Conservation (phyloP, 1,140 invertebrate species). For the Atopsyche davidsoni region DNA sequence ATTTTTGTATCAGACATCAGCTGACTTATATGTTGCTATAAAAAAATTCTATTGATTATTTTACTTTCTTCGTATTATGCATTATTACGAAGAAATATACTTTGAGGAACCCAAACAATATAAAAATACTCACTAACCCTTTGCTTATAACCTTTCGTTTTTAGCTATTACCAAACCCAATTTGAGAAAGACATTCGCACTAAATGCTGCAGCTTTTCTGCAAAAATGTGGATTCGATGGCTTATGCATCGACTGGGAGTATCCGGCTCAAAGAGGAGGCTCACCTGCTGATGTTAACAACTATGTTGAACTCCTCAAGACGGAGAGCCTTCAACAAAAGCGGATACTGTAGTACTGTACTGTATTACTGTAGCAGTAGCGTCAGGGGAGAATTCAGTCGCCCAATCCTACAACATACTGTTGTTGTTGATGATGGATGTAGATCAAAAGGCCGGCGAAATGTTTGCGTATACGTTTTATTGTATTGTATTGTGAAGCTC, state of each 20-base stretch:
- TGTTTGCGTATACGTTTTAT: too few species aligned
- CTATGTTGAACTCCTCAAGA: conserved; percentile 49
- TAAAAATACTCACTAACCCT: too few species aligned
- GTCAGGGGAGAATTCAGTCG: conserved; percentile 46
- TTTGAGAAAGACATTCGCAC: conserved; percentile 63
- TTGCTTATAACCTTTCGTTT: too few species aligned
- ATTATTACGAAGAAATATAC: too few species aligned
- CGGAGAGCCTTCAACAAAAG: conserved; percentile 50
- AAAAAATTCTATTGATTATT: too few species aligned
- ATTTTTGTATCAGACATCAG: too few species aligned
- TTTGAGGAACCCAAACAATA: too few species aligned
- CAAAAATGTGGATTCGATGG: conserved; percentile 79
- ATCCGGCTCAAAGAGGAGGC: conserved; percentile 48
- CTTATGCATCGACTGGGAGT: conserved; percentile 86
- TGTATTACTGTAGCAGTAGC: conserved; percentile 58
- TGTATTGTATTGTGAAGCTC: too few species aligned
- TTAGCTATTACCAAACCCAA: conserved; percentile 61
- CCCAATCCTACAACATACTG: conserved; percentile 57
- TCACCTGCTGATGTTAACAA: conserved; percentile 37
- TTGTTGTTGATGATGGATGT: too few species aligned
- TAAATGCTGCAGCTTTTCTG: conserved; percentile 68
- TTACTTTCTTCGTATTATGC: too few species aligned
- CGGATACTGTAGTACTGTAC: conserved; percentile 36
- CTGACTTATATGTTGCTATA: too few species aligned
- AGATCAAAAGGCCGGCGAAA: too few species aligned